Percentiles rank a stretch among this genome's conserved stretches.
Evolutionary conservation across 2,113 vertebrate genomes (phyloP).

Genomic region (Xiphophorus maculatus): DNA sequence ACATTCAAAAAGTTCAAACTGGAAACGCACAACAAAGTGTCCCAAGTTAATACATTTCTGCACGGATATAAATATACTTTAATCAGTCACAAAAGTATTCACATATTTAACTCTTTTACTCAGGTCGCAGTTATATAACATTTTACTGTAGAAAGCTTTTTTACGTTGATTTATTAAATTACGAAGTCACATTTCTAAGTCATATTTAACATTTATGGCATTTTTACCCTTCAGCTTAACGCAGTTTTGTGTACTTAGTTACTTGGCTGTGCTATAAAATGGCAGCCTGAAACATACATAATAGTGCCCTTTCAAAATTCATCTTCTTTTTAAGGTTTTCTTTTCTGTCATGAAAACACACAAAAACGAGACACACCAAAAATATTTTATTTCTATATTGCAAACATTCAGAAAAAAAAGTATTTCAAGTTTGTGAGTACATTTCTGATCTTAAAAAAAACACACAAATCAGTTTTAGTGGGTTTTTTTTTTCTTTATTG

Average conservation of each 20-base stretch:
- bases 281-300: too few relatives aligned
- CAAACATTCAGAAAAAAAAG: constrained; percentile 18
- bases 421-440: background rate
- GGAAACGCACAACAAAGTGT: background rate
- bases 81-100: constrained; percentile 21
- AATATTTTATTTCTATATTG: constrained; percentile 3
- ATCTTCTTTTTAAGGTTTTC: too few relatives aligned
- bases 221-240: too few relatives aligned
- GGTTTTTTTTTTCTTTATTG: background rate
- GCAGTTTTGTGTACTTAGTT: too few relatives aligned
- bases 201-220: too few relatives aligned
- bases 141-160: background rate
- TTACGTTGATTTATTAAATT: too few relatives aligned
- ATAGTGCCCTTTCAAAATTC: background rate
- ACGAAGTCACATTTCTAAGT: too few relatives aligned
- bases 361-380: background rate
- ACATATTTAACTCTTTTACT: constrained; percentile 1
- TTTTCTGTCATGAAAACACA: background rate
- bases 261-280: too few relatives aligned
- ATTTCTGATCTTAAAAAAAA: background rate
- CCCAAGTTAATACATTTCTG: too few relatives aligned
- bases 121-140: background rate
- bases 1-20: background rate
- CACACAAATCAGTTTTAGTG: background rate
- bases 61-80: background rate